phyloP scores from a whole-genome alignment of 2,797 vertebrate genomes.

The Rhinoraja longicauda region DNA sequence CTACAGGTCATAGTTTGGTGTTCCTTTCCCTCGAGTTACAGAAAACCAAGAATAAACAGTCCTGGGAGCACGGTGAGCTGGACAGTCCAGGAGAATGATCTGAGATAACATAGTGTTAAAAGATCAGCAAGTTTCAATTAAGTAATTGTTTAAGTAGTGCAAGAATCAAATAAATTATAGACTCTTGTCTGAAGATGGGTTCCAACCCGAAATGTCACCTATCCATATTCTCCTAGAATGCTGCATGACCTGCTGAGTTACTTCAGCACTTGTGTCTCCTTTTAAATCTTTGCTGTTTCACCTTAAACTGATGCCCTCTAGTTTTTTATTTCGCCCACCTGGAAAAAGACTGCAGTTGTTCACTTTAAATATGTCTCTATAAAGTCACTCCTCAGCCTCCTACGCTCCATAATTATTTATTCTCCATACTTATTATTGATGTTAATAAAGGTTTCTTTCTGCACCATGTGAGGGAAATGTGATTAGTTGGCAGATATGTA shows the following conservation, averaged over 20 bases:
- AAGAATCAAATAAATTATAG: background rate
- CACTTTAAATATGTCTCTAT: too few species aligned
- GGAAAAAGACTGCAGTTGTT: too few species aligned
- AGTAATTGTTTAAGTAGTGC: background rate
- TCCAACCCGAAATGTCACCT: too few species aligned
- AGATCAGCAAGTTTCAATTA: background rate
- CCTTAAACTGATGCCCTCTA: too few species aligned
- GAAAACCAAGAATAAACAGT: background rate
- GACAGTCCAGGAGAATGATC: background rate
- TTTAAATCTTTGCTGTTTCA: too few species aligned
- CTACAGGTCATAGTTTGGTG: background rate
- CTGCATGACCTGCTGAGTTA: too few species aligned
- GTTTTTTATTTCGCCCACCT: too few species aligned
- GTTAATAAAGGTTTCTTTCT: background rate
- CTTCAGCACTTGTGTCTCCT: too few species aligned
- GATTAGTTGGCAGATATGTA: background rate
- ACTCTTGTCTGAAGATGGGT: too few species aligned
- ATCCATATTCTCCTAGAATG: too few species aligned
- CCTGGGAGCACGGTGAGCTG: background rate
- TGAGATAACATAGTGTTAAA: background rate
- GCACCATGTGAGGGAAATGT: background rate
- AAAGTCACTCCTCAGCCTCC: too few species aligned
- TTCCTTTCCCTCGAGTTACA: background rate
- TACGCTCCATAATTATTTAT: too few species aligned
- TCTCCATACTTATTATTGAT: background rate